Evolutionary conservation across 37 sponge, comb jelly and placozoan genomes (phyloP), one percentile per base, ranked within the genome.

Genomic region (Ianthella basta): DNA sequence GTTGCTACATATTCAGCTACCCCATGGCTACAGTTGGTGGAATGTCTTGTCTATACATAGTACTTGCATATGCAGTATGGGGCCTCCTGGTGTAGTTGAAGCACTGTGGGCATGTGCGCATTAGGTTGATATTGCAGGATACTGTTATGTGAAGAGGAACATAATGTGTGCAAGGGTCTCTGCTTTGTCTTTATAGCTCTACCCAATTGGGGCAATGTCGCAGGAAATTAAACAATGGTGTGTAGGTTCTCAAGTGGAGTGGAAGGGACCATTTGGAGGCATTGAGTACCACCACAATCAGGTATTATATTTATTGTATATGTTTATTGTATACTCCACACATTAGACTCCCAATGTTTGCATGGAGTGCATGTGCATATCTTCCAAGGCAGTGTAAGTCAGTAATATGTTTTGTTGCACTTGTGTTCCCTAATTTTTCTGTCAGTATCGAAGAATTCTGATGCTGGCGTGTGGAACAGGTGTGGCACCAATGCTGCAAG

Each of bases 381-480:
- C 24, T 63, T 6, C 12, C 50, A 44, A 44, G 50, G 50, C 50
- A 10, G 50, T 10, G 50, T 44, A 36, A 14, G 64, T 81, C 13
- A 60, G 61, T 35, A 29, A 35, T 2, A 60, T 57, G 59, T 38
- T 30, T 23, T 30, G 16, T 1, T 81, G 56, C 33, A 60, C 57
- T 13, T 25, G 35, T 56, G 27, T 81, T 56, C 59, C 33, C 4
- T 32, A 30, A 35, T 59, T 35, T 35, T 36, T 19, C 61, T 36
- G 33, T 39, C 83, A 88, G 90, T 92, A 65, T 53, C 55, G 63
- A 21, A 36, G 74, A 19, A 68, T 95, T 35, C 73, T 81, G 1
- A 92, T 95, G 93, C 85, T 95, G 60, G 88, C 88, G 4, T 88
- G 89, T 85, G 96, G 96, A 0, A 95, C 93, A 34, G 93, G 96